These are phyloP conservation scores for Penelope pileata DNA, from an alignment of 2,113 vertebrate genomes.

Conservation along the genomic window DNA sequence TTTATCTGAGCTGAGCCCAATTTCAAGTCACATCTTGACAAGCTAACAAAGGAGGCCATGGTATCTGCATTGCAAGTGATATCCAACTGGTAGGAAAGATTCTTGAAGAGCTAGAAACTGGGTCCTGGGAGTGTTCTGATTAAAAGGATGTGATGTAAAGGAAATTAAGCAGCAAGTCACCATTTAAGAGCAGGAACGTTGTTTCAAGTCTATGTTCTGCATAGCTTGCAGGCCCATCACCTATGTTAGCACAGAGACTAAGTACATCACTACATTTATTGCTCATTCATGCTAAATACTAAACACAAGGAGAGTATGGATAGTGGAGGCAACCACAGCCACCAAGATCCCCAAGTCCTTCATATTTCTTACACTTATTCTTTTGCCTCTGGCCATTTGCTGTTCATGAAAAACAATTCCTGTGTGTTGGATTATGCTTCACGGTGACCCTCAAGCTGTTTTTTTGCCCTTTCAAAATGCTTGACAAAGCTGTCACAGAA, in stretches of 20 bases:
- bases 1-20: background rate
- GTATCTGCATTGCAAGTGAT: background rate
- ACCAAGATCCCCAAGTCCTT: background rate
- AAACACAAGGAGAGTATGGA: background rate
- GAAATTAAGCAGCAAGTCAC: background rate
- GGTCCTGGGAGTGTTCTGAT: background rate
- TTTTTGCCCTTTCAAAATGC: slow-evolving; percentile 10
- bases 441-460: background rate
- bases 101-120: background rate
- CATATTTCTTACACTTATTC: background rate
- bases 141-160: background rate
- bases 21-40: background rate
- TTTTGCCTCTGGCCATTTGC: background rate
- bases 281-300: background rate
- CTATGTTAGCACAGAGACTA: background rate
- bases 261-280: background rate
- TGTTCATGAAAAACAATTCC: background rate
- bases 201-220: background rate
- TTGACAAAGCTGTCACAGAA: slow-evolving; percentile 40
- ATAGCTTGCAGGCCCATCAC: background rate
- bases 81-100: background rate
- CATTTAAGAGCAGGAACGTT: background rate
- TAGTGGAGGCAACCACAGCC: background rate
- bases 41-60: background rate
- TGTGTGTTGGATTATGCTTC: background rate